Conservation (phyloP, 2,888 invertebrate genomes). For the Arctia plantaginis region DNA sequence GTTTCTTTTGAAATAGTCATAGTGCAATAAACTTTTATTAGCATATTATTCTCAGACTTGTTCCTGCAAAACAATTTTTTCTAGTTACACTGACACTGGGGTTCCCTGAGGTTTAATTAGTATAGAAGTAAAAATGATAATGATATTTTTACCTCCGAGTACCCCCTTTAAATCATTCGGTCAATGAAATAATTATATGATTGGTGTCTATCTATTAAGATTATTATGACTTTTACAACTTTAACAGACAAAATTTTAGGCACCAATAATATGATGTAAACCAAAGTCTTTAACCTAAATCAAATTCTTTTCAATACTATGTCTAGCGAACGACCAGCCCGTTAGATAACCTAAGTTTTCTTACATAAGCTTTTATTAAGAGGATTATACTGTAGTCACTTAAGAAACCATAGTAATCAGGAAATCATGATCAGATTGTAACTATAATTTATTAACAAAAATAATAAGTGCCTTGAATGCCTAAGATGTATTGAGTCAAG, state of each 20-base stretch:
- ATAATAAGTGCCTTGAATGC: too few species aligned
- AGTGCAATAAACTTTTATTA: conserved; percentile 48
- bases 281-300: too few species aligned
- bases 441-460: too few species aligned
- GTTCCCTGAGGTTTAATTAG: conserved; percentile 15
- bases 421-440: too few species aligned
- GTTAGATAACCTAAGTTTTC: too few species aligned
- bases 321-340: too few species aligned
- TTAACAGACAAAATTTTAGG: background rate
- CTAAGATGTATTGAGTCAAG: too few species aligned
- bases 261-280: background rate
- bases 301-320: too few species aligned
- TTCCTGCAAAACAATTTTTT: conserved; percentile 27
- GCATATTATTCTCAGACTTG: conserved; percentile 30
- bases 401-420: too few species aligned
- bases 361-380: too few species aligned
- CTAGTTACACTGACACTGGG: conserved; percentile 19
- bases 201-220: background rate
- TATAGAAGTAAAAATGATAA: conserved; percentile 5
- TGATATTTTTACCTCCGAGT: background rate
- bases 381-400: too few species aligned
- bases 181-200: background rate
- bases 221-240: background rate
- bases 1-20: conserved; percentile 45
- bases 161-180: background rate